Conservation (phyloP, 2,888 invertebrate species). For the Aphidoletes aphidimyza region DNA sequence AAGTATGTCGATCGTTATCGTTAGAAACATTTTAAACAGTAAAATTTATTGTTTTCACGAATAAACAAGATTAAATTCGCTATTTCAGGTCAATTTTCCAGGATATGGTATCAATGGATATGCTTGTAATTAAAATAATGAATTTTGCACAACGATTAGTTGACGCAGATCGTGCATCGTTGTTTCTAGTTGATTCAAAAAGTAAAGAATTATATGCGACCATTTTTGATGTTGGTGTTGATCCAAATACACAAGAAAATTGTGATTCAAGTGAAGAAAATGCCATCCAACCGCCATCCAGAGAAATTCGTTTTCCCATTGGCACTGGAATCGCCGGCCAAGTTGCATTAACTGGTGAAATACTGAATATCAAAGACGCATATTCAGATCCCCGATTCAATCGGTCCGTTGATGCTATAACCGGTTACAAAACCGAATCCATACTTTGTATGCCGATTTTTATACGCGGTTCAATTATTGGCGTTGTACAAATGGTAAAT, state of each 20-base stretch:
- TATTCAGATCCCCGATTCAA: slow-evolving; percentile 83
- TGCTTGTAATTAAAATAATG: slow-evolving; percentile 83
- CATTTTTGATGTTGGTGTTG: slow-evolving; percentile 77
- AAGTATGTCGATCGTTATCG: too few relatives aligned
- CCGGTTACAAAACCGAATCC: slow-evolving; percentile 76
- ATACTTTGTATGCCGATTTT: slow-evolving; percentile 90
- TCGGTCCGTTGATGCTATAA: slow-evolving; percentile 74
- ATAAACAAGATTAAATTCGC: not conserved
- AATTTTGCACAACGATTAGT: slow-evolving; percentile 84
- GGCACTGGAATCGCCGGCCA: slow-evolving; percentile 84
- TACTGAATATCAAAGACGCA: slow-evolving; percentile 84
- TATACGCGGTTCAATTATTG: slow-evolving; percentile 80
- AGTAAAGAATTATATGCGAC: slow-evolving; percentile 82
- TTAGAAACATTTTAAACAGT: too few relatives aligned
- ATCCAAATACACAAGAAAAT: slow-evolving; percentile 59
- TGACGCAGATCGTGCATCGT: slow-evolving; percentile 83
- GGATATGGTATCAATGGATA: slow-evolving; percentile 86
- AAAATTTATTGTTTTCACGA: not conserved
- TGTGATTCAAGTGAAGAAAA: slow-evolving; percentile 58
- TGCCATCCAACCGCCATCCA: slow-evolving; percentile 64
- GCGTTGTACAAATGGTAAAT: slow-evolving; percentile 89
- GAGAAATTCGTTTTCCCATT: slow-evolving; percentile 76
- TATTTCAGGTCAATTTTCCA: slow-evolving; percentile 89
- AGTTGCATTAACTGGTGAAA: slow-evolving; percentile 82
- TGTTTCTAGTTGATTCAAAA: slow-evolving; percentile 81